Base-by-base conservation (phyloP, 2,113 vertebrate genomes). In the Podiceps cristatus region DNA sequence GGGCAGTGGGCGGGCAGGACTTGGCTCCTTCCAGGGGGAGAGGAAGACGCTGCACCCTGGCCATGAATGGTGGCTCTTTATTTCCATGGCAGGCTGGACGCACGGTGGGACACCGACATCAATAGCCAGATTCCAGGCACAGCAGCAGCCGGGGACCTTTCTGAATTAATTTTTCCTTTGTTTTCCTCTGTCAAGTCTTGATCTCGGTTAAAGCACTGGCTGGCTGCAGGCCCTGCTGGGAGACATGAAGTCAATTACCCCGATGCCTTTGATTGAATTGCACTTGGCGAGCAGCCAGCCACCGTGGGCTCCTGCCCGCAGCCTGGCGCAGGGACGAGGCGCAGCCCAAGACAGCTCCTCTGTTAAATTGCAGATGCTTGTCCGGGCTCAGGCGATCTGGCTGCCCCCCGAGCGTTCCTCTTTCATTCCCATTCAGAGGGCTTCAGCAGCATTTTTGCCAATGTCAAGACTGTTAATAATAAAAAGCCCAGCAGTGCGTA, bases 151-250 rank as follows among this genome's bases (percentile, higher is more conserved):
- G 2, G 78, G 55, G 67, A 87, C 45, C 35, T 53, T 93, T 44
- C 63, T 50, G 82, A 89, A 88, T 87, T 84, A 75, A 81, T 93
- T 95, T 86, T 88, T 20, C 73, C 56, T 86, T 92, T 90, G 50
- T 71, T 95, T 95, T 84, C 71, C 81, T 93, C 60, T 87, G 77
- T 89, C 5, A 17, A 79, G 50, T 56, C 91, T 90, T 83, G 88
- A 96, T 77, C 79, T 56, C 1, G 0, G 88, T 73, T 94, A 64
- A 86, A 90, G 68, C 1, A 2, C 47, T 0, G 35, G 71, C 90
- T 93, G 92, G 90, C 90, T 89, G 69, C 72, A 10, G 79, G 68
- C 52, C 42, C 81, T 90, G 91, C 93, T 42, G 73, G 73, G 90
- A 94, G 60, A 68, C 73, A 49, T 33, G 52, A 83, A 94, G 72